A percentile compares a stretch with the other conserved stretches of the same genome.
Evolutionary conservation across 2,113 vertebrate genomes (phyloP).

Genomic region (Prolemur simus): DNA sequence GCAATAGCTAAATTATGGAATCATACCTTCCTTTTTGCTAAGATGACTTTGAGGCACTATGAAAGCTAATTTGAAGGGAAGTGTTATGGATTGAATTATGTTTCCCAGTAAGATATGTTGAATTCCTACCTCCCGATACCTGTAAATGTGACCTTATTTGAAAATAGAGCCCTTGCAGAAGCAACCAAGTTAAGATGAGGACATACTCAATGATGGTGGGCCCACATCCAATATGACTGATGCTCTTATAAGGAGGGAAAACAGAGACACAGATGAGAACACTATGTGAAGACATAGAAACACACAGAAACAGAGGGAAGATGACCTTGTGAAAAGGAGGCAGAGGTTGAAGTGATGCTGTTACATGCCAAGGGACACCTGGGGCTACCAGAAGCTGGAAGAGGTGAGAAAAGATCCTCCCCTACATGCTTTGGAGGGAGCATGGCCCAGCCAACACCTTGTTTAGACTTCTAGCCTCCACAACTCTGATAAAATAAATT

Average conservation of each 20-base stretch:
- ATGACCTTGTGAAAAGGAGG: not conserved
- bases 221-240: not conserved
- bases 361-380: not conserved
- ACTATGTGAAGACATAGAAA: not conserved
- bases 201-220: not conserved
- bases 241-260: not conserved
- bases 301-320: not conserved
- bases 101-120: not conserved
- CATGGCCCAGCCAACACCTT: too few relatives aligned
- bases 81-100: not conserved
- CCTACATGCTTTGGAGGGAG: not conserved
- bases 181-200: not conserved
- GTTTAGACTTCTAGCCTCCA: not conserved
- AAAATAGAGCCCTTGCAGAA: not conserved
- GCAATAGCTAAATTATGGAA: not conserved
- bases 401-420: too few relatives aligned
- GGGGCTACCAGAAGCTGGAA: not conserved
- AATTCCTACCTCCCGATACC: not conserved
- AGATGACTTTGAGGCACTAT: not conserved
- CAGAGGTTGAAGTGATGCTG: not conserved
- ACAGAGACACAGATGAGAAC: not conserved
- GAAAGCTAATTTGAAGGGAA: not conserved
- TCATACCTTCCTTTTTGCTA: not conserved
- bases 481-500: too few relatives aligned
- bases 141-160: not conserved